Conservation (phyloP, 2,888 invertebrate genomes). For the Operophtera brumata region DNA sequence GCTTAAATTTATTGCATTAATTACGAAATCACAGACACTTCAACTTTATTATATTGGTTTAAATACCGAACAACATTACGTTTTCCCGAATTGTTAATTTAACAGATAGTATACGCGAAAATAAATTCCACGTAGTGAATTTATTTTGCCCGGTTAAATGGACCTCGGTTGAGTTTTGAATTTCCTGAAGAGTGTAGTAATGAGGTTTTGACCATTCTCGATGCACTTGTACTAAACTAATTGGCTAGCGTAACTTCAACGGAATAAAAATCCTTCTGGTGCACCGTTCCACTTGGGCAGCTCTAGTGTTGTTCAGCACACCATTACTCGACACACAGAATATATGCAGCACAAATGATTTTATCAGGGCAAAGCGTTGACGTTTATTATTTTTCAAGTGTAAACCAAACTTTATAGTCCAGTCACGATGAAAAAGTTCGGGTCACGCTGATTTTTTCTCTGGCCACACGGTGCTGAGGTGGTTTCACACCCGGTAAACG, state of each 20-base stretch:
- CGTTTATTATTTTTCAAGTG: too few species aligned
- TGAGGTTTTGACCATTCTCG: conserved; percentile 59
- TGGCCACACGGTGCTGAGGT: too few species aligned
- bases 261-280: conserved; percentile 67
- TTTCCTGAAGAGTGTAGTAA: conserved; percentile 53
- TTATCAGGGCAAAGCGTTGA: conserved; percentile 15
- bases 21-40: neutral
- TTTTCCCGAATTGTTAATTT: conserved; percentile 14
- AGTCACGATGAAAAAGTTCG: too few species aligned
- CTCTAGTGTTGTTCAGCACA: conserved; percentile 42
- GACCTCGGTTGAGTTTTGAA: conserved; percentile 42
- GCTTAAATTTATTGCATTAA: too few species aligned
- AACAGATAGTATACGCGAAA: conserved; percentile 13
- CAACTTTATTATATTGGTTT: neutral
- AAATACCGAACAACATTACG: conserved; percentile 3
- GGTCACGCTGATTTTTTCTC: too few species aligned
- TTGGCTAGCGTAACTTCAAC: conserved; percentile 63
- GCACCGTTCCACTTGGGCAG: conserved; percentile 46
- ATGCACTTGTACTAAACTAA: conserved; percentile 69
- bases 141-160: conserved; percentile 35
- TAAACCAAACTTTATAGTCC: too few species aligned
- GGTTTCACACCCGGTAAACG: too few species aligned
- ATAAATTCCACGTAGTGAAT: conserved; percentile 25
- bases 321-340: conserved; percentile 16
- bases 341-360: conserved; percentile 22